phyloP scores from a whole-genome alignment of 2,888 invertebrate genomes.

The Liposcelis brunnea region DNA sequence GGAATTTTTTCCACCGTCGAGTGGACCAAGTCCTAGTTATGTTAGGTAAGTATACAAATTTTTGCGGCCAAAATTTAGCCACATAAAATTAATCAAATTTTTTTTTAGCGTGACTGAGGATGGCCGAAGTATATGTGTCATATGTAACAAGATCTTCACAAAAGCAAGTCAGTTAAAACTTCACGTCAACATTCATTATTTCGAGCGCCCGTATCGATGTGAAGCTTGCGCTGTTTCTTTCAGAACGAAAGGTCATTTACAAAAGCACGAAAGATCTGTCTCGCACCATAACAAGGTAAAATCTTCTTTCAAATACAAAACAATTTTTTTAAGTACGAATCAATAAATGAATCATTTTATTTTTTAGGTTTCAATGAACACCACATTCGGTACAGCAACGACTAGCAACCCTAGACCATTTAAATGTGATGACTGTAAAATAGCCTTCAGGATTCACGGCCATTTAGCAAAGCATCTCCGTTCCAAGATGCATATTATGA shows the following conservation, averaged over 20 bases:
- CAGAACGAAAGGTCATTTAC: slow-evolving; percentile 74
- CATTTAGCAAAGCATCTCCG: slow-evolving; percentile 93
- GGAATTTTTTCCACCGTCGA: slow-evolving; percentile 27
- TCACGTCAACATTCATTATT: slow-evolving; percentile 90
- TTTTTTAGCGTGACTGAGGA: slow-evolving; percentile 44
- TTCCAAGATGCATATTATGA: slow-evolving; percentile 90
- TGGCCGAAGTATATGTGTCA: slow-evolving; percentile 58
- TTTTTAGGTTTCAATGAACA: slow-evolving; percentile 51
- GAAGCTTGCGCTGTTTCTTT: slow-evolving; percentile 85
- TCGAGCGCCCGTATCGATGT: slow-evolving; percentile 83
- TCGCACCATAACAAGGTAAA: slow-evolving; percentile 78
- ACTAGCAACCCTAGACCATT: slow-evolving; percentile 89
- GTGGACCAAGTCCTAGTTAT: slow-evolving; percentile 26
- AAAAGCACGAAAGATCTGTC: slow-evolving; percentile 83
- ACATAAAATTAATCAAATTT: too few relatives aligned
- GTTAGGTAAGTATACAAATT: slow-evolving; percentile 21
- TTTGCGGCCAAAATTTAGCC: too few relatives aligned
- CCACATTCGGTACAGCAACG: slow-evolving; percentile 64
- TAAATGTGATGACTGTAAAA: slow-evolving; percentile 88
- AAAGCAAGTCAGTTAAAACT: slow-evolving; percentile 78
- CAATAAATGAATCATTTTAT: slow-evolving; percentile 3
- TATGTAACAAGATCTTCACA: slow-evolving; percentile 83
- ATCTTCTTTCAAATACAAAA: slow-evolving; percentile 7
- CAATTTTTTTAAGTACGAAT: slow-evolving; percentile 9
- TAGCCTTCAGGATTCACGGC: slow-evolving; percentile 91